Conservation (phyloP, 2,888 invertebrate species). For the Meandrusa payeni region DNA sequence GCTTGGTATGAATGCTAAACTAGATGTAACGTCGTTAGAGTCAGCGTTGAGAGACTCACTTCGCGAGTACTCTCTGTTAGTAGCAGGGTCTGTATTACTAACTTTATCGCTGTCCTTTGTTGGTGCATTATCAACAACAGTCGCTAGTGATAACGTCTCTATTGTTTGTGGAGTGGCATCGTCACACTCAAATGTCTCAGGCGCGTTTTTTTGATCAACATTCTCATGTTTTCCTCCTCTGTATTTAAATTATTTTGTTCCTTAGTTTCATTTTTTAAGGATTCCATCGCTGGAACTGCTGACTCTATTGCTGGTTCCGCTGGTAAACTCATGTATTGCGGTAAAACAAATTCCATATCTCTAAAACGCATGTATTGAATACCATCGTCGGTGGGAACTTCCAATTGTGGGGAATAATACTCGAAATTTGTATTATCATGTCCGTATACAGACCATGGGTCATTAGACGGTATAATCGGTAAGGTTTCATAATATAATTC, state of each 20-base stretch:
- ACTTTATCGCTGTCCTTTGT: conserved; percentile 50
- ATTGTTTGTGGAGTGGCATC: conserved; percentile 18
- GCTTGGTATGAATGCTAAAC: conserved; percentile 70
- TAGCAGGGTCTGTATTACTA: conserved; percentile 38
- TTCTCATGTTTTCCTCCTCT: conserved; percentile 1
- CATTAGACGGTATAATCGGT: conserved; percentile 64
- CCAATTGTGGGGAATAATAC: conserved; percentile 63
- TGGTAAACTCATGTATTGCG: conserved; percentile 70
- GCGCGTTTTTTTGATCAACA: neutral
- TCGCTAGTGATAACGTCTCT: conserved; percentile 29
- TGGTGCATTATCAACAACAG: conserved; percentile 37
- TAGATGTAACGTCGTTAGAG: conserved; percentile 70
- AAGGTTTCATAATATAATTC: conserved; percentile 63
- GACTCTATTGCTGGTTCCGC: conserved; percentile 55
- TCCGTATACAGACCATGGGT: conserved; percentile 68
- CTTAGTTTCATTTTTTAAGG: conserved; percentile 39
- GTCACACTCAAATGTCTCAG: conserved; percentile 13
- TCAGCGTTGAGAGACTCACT: conserved; percentile 71
- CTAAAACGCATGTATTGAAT: conserved; percentile 67
- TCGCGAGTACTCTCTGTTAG: conserved; percentile 52
- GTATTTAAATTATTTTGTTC: conserved; percentile 6
- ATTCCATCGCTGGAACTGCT: conserved; percentile 47
- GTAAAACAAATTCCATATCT: conserved; percentile 69
- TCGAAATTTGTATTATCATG: conserved; percentile 57
- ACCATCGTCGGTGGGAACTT: conserved; percentile 49